Conservation (phyloP, 2,797 vertebrate species). For the Parauchenoglanis punctatus region DNA sequence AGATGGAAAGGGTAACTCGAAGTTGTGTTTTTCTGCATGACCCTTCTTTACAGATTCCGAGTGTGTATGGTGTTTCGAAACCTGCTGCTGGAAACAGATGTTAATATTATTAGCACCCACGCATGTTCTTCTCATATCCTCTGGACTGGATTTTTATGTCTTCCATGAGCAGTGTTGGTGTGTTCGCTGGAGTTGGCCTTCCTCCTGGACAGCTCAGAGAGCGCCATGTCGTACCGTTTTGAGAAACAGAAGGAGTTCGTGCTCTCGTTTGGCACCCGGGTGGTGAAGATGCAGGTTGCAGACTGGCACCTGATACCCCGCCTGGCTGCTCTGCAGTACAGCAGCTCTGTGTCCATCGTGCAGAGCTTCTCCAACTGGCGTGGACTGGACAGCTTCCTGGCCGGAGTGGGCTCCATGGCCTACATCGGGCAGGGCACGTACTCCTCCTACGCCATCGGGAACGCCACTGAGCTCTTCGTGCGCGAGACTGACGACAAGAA, state of each 20-base stretch:
- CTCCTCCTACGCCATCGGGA: conserved; percentile 85
- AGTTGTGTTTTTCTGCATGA: not conserved
- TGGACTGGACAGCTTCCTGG: conserved; percentile 78
- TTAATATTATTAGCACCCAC: conserved; percentile 22
- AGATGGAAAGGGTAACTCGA: conserved; percentile 66
- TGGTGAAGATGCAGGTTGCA: conserved; percentile 72
- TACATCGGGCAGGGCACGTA: conserved; percentile 90
- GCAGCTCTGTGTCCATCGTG: conserved; percentile 82
- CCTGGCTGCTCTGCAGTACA: conserved; percentile 86
- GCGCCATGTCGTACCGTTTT: conserved; percentile 78
- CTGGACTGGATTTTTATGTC: conserved; percentile 9
- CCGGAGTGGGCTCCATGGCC: conserved; percentile 68
- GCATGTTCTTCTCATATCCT: conserved; percentile 8
- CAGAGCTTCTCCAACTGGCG: conserved; percentile 81
- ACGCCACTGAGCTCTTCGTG: conserved; percentile 80
- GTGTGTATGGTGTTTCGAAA: not conserved
- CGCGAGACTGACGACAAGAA: conserved; percentile 73
- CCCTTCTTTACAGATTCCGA: not conserved
- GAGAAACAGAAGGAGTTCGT: conserved; percentile 83
- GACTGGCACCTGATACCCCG: conserved; percentile 72
- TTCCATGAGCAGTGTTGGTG: conserved; percentile 54
- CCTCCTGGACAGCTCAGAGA: conserved; percentile 92
- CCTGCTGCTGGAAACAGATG: conserved; percentile 9
- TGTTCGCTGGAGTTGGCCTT: conserved; percentile 79
- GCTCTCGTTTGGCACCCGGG: conserved; percentile 72